Evolutionary conservation across 2,113 vertebrate species (phyloP).

Genomic region (Sander lucioperca): DNA sequence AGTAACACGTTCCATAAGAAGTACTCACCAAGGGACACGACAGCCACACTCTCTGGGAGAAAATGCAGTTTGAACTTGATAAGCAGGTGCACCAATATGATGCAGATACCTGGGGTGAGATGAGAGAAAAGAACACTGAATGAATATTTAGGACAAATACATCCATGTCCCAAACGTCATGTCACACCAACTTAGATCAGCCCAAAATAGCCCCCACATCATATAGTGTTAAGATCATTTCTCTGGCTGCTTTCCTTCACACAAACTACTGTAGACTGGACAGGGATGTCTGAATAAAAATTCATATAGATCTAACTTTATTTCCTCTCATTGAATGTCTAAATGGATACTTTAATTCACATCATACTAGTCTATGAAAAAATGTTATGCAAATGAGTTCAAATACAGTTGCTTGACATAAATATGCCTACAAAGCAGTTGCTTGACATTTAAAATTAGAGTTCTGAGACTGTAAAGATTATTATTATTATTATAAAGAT

Average conservation of each 20-base stretch:
- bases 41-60: constrained; percentile 97
- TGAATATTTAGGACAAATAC: constrained; percentile 51
- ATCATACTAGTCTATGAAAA: background rate
- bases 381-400: background rate
- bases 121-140: constrained; percentile 35
- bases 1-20: background rate
- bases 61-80: constrained; percentile 97
- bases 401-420: constrained; percentile 1
- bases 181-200: constrained; percentile 37
- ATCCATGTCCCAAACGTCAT: constrained; percentile 26
- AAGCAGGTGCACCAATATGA: constrained; percentile 98
- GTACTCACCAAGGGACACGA: constrained; percentile 96
- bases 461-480: background rate
- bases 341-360: background rate
- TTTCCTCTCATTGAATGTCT: background rate
- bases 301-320: background rate
- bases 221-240: constrained; percentile 8
- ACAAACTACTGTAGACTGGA: background rate
- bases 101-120: constrained; percentile 91
- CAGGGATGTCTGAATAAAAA: background rate
- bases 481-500: no score
- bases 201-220: constrained; percentile 29
- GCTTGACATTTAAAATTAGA: constrained; percentile 21
- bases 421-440: constrained; percentile 8
- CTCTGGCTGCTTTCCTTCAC: background rate